Percentiles rank a stretch among this genome's conserved stretches.
Evolutionary conservation across 2,113 vertebrate species (phyloP).

Genomic region (Ciconia maguari): DNA sequence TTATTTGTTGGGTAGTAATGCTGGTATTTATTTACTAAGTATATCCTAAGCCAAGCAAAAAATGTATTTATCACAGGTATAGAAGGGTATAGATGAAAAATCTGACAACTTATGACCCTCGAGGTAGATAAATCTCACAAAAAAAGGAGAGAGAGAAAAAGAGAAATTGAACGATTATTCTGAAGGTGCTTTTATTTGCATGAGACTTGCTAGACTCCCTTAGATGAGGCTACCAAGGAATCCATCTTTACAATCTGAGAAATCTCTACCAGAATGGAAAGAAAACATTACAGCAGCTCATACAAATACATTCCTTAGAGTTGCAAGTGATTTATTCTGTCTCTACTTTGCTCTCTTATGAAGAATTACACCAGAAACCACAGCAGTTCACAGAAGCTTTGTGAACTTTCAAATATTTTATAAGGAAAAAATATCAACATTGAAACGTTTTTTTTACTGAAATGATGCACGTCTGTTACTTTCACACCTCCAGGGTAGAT

Average conservation of each 20-base stretch:
- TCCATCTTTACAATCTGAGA: not conserved
- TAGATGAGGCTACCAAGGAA: not conserved
- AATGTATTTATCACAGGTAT: not conserved
- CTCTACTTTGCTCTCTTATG: not conserved
- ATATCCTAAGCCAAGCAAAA: not conserved
- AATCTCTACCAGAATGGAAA: not conserved
- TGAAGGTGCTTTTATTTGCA: conserved; percentile 1
- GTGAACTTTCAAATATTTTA: not conserved
- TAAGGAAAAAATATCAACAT: not conserved
- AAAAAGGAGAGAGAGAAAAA: not conserved
- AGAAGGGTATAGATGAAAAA: not conserved
- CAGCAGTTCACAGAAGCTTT: not conserved
- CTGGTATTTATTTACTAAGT: not conserved
- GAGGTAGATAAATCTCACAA: not conserved
- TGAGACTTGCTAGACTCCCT: not conserved
- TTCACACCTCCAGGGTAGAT: not conserved
- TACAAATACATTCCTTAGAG: not conserved
- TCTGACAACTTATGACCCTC: not conserved
- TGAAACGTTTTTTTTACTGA: not conserved
- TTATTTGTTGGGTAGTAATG: not conserved
- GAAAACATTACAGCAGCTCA: not conserved
- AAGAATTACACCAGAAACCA: not conserved
- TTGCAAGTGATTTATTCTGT: not conserved
- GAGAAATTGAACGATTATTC: not conserved
- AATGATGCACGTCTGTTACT: not conserved